Conservation (phyloP, 2,113 vertebrate species). For the Colinus virginianus region DNA sequence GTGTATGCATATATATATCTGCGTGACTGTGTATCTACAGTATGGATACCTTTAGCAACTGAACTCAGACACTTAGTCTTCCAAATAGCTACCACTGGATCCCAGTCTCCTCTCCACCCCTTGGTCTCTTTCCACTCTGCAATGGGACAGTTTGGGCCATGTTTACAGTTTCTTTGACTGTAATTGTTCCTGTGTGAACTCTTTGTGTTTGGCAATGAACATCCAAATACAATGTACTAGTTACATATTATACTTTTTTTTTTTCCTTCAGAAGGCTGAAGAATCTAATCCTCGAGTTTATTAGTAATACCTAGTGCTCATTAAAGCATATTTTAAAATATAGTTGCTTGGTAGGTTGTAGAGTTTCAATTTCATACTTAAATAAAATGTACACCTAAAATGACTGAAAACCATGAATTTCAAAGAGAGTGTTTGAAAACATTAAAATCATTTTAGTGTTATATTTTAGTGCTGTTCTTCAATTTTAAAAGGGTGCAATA, state of each 20-base stretch:
- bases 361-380: too few relatives aligned
- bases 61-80: not conserved
- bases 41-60: not conserved
- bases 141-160: not conserved
- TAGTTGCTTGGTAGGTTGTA: too few relatives aligned
- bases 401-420: not conserved
- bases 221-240: not conserved
- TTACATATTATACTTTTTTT: accelerated
- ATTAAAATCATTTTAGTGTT: not conserved
- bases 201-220: not conserved
- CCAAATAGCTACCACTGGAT: not conserved
- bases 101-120: not conserved
- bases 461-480: not conserved
- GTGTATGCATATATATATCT: not conserved
- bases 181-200: not conserved
- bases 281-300: accelerated
- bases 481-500: not conserved
- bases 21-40: not conserved
- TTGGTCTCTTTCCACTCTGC: not conserved
- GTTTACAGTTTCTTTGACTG: accelerated
- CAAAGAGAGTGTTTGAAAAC: not conserved
- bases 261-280: not conserved
- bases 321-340: not conserved
- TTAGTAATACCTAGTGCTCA: not conserved
- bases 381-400: not conserved